Conservation (phyloP, 2,797 vertebrate species). For the Poeciliopsis gracilis region DNA sequence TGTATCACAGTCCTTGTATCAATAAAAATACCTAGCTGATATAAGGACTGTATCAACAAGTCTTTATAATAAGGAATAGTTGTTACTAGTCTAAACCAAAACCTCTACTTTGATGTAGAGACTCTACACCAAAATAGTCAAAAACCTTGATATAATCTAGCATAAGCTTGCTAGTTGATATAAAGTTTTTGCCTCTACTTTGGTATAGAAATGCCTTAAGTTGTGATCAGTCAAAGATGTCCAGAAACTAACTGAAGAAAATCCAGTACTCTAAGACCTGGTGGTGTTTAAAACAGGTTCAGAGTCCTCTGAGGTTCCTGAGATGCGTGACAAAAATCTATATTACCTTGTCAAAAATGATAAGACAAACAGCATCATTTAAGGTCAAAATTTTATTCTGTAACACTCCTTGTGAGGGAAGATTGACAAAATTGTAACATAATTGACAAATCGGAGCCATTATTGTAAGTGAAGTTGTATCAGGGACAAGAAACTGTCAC, state of each 20-base stretch:
- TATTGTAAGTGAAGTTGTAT: constrained; percentile 7
- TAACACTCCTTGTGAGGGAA: constrained; percentile 22
- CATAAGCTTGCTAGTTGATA: not conserved
- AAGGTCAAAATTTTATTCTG: constrained; percentile 24
- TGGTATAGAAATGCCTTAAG: not conserved
- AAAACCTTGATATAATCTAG: too few relatives aligned
- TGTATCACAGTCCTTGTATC: too few relatives aligned
- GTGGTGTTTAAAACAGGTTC: too few relatives aligned
- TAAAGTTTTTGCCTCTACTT: not conserved
- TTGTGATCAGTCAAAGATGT: not conserved
- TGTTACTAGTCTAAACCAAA: not conserved
- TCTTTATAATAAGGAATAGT: too few relatives aligned
- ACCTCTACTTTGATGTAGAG: not conserved
- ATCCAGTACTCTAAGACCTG: too few relatives aligned
- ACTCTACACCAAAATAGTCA: too few relatives aligned
- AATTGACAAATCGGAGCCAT: not conserved
- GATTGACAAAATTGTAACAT: not conserved
- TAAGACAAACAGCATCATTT: constrained; percentile 2
- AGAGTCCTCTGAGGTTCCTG: not conserved
- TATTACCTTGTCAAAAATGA: not conserved
- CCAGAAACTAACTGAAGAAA: not conserved
- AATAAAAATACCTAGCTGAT: too few relatives aligned
- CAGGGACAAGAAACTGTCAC: constrained; percentile 6
- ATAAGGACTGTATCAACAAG: too few relatives aligned
- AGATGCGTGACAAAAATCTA: not conserved